These are phyloP conservation scores for Geophilus truncorum DNA, from an alignment of 2,888 invertebrate genomes.

Conservation along the genomic window DNA sequence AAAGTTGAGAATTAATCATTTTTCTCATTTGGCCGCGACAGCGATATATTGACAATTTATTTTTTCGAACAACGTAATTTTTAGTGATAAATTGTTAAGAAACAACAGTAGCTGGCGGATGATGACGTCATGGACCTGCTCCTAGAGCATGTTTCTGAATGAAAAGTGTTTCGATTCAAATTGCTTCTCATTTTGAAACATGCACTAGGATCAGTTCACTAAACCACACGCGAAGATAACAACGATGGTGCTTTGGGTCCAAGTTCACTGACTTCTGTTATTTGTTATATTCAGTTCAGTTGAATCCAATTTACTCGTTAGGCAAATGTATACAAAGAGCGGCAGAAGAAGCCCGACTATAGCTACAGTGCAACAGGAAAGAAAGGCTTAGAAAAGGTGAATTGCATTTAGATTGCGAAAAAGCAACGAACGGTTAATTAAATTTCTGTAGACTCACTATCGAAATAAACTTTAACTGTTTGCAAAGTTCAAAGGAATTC, in stretches of 20 bases:
- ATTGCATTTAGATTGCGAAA: neutral
- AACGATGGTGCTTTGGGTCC: neutral
- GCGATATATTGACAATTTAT: neutral
- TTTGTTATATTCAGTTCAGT: neutral
- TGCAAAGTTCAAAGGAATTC: no score
- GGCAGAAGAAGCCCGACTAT: no score
- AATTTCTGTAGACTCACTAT: no score
- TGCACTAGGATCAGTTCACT: constrained; percentile 34
- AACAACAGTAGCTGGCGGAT: neutral
- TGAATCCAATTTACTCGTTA: neutral
- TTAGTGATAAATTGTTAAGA: neutral
- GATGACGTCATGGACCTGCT: constrained; percentile 31
- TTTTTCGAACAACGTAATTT: neutral
- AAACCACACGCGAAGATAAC: neutral
- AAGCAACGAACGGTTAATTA: neutral
- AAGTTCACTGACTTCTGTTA: neutral
- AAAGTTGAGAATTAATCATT: neutral
- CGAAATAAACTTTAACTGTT: no score
- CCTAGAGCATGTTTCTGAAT: constrained; percentile 35
- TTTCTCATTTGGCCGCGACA: neutral
- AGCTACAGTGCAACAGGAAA: neutral
- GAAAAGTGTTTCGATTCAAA: constrained; percentile 31
- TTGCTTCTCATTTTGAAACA: constrained; percentile 34
- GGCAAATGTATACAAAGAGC: neutral
- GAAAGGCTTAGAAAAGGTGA: neutral